These are phyloP conservation scores for Falco cherrug DNA, from an alignment of 2,797 vertebrate species.

Conservation along the genomic window DNA sequence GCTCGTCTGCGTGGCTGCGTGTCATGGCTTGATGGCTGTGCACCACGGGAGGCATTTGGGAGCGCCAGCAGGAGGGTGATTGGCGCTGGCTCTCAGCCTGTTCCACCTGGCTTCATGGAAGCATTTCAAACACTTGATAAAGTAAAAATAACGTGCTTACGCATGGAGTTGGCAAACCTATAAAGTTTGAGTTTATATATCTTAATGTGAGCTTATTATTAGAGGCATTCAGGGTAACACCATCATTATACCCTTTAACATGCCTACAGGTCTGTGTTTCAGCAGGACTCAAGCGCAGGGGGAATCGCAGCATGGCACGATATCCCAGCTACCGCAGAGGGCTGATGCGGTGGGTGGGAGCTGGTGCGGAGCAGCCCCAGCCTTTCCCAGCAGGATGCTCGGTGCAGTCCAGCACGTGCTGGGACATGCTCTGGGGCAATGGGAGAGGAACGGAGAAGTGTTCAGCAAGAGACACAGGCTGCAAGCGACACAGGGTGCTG, in stretches of 20 bases:
- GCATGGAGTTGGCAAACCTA: not conserved
- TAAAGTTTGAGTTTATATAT: not conserved
- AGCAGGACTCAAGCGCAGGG: rapidly evolving
- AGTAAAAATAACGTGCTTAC: not conserved
- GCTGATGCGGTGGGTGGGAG: not conserved
- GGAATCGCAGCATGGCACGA: not conserved
- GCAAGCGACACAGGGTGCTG: too few relatives aligned
- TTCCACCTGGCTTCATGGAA: not conserved
- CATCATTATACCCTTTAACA: not conserved
- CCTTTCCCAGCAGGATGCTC: too few relatives aligned
- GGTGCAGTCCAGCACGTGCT: not conserved
- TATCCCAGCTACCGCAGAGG: not conserved
- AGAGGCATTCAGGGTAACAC: not conserved
- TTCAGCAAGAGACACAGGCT: not conserved
- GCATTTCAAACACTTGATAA: not conserved
- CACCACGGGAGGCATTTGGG: not conserved
- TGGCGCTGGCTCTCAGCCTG: not conserved
- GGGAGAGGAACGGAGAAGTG: too few relatives aligned
- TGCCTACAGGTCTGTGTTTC: not conserved
- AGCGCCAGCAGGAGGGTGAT: not conserved
- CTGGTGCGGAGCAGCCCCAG: not conserved
- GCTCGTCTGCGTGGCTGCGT: not conserved
- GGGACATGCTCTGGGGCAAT: rapidly evolving
- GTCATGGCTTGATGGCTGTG: not conserved
- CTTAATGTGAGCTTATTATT: not conserved